Evolutionary conservation across 1,140 invertebrate species (phyloP).

Genomic region (Hylaeus volcanicus): DNA sequence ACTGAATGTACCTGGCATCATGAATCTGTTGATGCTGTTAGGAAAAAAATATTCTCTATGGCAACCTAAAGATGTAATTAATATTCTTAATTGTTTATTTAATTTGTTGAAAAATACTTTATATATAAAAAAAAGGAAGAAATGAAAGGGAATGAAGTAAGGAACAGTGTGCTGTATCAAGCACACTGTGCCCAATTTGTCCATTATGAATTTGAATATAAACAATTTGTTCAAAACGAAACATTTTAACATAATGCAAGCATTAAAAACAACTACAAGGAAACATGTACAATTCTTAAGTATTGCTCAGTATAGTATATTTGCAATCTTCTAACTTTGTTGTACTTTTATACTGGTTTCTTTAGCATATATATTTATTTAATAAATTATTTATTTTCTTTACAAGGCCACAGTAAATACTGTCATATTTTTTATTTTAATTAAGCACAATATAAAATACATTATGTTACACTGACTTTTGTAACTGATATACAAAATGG

Average conservation of each 20-base stretch:
- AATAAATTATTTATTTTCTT: constrained; percentile 51
- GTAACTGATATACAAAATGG: constrained; percentile 26
- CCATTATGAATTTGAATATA: neutral
- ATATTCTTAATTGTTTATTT: constrained; percentile 32
- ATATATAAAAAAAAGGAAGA: constrained; percentile 5
- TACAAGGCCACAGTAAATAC: constrained; percentile 10
- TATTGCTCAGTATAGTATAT: constrained; percentile 18
- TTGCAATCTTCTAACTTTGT: constrained; percentile 17
- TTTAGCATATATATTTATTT: constrained; percentile 41
- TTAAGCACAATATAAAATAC: constrained; percentile 11
- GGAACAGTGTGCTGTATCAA: neutral
- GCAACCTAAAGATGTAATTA: constrained; percentile 35
- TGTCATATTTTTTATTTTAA: constrained; percentile 10
- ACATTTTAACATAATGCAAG: constrained; percentile 15
- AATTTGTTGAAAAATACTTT: constrained; percentile 25
- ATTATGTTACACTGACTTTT: constrained; percentile 18
- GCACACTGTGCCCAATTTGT: neutral
- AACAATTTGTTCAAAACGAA: constrained; percentile 12
- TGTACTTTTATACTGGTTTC: constrained; percentile 32
- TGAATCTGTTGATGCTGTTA: constrained; percentile 64
- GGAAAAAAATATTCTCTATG: constrained; percentile 72
- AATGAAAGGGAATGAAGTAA: constrained; percentile 15
- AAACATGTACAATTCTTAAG: constrained; percentile 30
- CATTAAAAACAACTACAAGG: constrained; percentile 9
- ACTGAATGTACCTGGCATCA: constrained; percentile 66